Base-by-base conservation (phyloP, 2,113 vertebrate species). In the Zosterops pallidus region DNA sequence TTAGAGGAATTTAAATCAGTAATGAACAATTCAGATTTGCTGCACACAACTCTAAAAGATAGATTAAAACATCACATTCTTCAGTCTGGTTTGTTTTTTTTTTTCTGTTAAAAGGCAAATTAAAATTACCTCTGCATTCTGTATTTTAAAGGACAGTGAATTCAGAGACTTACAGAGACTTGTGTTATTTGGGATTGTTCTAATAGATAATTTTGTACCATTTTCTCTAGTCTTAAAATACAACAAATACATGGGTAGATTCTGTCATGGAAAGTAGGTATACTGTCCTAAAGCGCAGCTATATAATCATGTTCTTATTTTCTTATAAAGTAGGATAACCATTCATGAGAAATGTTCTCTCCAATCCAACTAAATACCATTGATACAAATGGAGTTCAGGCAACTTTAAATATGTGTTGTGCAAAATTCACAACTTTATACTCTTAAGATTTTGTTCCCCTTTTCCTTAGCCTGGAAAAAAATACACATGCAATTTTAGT, bases 401-500 rank as follows among this genome's bases (percentile, higher is more conserved):
- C 28, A 77, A 37, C 29, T 77, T 90, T 52, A 78, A 62, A 59
- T 67, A 49, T 42, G 26, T 83, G 63, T 90, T n/a, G 2, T 59
- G 56, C 77, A 80, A 97, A 97, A 89, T 76, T 67, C 22, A 82
- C 3, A 14, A 86, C 79, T 96, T 95, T 68, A 44, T 87, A 23
- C 44, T 89, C 92, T 35, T 74, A 92, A 91, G 86, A 44, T 83
- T 97, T 83, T 89, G 28, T 97, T 92, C 71, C 62, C 47, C 56
- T 89, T 97, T 84, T 55, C 65, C 12, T 95, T 83, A 91, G 72
- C 44, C 53, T 41, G 52, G 86, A 96, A 83, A 68, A 94, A 75
- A 46, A 84, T 96, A 78, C 83, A 87, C 71, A 93, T 92, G 95
- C 90, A 95, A 95, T 97, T 97, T 97, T 95, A 97, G 97, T 98